Evolutionary conservation across 2,113 vertebrate genomes (phyloP).

Genomic region (Antechinus stuartii): DNA sequence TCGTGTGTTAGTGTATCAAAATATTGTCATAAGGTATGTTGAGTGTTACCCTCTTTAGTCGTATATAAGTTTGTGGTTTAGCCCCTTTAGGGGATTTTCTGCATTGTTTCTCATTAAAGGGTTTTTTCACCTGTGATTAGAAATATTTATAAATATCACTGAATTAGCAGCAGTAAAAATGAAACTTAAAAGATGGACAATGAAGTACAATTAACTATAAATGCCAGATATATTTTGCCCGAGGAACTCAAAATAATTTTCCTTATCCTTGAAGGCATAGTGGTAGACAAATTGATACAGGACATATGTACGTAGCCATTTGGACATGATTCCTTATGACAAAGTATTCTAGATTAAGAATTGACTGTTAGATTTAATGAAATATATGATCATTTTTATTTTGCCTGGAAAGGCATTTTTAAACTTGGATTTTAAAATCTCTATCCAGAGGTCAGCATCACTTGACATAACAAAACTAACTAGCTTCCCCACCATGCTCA

Average conservation of each 20-base stretch:
- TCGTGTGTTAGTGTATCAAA: not conserved
- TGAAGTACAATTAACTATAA: not conserved
- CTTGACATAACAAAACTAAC: not conserved
- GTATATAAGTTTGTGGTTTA: not conserved
- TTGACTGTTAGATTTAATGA: not conserved
- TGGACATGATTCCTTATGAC: not conserved
- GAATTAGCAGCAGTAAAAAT: not conserved
- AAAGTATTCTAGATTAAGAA: not conserved
- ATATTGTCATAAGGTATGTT: conserved; percentile 35
- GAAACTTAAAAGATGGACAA: not conserved
- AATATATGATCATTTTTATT: not conserved
- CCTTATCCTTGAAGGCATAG: not conserved
- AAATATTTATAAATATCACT: not conserved
- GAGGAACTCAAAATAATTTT: not conserved
- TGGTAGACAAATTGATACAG: not conserved
- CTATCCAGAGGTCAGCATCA: not conserved
- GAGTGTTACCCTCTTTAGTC: not conserved
- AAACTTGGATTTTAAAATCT: not conserved
- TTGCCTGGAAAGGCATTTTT: not conserved
- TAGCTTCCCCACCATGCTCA: not conserved
- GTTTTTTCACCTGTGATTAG: not conserved
- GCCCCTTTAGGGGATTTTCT: not conserved
- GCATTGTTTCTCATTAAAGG: not conserved
- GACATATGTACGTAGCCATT: not conserved
- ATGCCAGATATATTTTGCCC: not conserved